These are phyloP conservation scores for Dyspetes luteomarginatus DNA, from an alignment of 2,888 invertebrate species.

Conservation along the genomic window DNA sequence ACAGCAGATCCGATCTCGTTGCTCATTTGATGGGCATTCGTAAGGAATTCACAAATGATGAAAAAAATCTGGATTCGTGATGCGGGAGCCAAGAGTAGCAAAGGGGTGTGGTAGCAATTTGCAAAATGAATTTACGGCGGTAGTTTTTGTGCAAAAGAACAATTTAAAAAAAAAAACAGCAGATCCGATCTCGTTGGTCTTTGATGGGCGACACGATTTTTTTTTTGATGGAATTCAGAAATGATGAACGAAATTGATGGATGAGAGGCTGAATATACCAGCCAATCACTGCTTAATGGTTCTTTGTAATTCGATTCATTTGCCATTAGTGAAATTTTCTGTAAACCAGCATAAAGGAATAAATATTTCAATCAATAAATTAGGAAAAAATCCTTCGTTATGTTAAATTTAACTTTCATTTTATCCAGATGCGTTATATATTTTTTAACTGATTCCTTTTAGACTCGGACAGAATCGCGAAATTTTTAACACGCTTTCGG, in stretches of 20 bases:
- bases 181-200: background rate
- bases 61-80: background rate
- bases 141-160: background rate
- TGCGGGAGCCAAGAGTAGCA: conserved; percentile 69
- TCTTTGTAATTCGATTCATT: no score
- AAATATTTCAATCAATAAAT: no score
- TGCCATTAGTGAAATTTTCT: no score
- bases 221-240: background rate
- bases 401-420: background rate
- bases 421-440: no score
- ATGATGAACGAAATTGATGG: no score
- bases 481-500: conserved; percentile 25
- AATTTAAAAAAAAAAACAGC: background rate
- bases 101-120: conserved; percentile 78
- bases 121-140: conserved; percentile 3
- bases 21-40: background rate
- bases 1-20: background rate
- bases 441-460: background rate
- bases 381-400: no score
- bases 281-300: no score
- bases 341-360: no score
- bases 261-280: no score
- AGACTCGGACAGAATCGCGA: conserved; percentile 5
- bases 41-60: no score
- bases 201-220: background rate